These are phyloP conservation scores for Watsonalla binaria DNA, from an alignment of 2,888 invertebrate genomes.

Conservation along the genomic window DNA sequence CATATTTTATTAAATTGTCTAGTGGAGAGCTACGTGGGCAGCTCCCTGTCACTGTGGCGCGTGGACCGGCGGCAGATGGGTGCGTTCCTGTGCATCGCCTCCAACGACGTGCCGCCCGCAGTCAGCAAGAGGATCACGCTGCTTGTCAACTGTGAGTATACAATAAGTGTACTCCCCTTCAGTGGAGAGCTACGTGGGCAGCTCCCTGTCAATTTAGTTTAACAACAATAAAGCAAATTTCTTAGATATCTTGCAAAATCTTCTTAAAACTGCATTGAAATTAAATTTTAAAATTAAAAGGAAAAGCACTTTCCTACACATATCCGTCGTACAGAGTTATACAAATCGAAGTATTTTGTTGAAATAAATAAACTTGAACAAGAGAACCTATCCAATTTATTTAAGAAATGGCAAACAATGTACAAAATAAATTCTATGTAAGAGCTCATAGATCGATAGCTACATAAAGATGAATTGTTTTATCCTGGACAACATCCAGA, in stretches of 20 bases:
- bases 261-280: too few species aligned
- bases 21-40: conserved; percentile 88
- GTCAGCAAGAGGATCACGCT: conserved; percentile 93
- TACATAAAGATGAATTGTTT: conserved; percentile 33
- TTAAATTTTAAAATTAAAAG: too few species aligned
- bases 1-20: conserved; percentile 14
- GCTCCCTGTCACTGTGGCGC: conserved; percentile 80
- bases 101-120: conserved; percentile 94
- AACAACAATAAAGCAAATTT: too few species aligned
- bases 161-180: neutral
- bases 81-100: conserved; percentile 93
- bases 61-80: conserved; percentile 95
- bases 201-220: conserved; percentile 76
- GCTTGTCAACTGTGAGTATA: conserved; percentile 92
- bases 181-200: conserved; percentile 57
- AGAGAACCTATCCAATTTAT: neutral
- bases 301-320: too few species aligned
- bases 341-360: too few species aligned
- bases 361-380: too few species aligned
- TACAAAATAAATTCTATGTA: conserved; percentile 17
- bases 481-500: conserved; percentile 39
- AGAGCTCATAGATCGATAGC: conserved; percentile 31
- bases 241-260: too few species aligned
- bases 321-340: too few species aligned
- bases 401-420: neutral